These are phyloP conservation scores for Danaus chrysippus DNA, from an alignment of 2,888 invertebrate species.

Conservation along the genomic window DNA sequence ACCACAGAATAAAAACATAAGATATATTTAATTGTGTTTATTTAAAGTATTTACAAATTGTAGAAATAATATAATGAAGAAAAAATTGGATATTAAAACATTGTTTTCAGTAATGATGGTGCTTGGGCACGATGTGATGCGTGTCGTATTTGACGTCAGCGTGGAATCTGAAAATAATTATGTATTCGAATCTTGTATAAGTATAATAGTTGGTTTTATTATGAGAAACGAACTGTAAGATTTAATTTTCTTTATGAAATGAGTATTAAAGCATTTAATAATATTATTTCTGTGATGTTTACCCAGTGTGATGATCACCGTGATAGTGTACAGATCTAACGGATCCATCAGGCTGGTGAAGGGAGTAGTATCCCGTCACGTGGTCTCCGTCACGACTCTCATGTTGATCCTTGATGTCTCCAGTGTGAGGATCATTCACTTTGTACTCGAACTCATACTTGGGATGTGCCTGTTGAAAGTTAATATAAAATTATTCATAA, in stretches of 20 bases:
- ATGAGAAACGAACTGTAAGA: neutral
- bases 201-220: neutral
- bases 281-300: too few relatives aligned
- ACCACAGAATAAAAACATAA: too few relatives aligned
- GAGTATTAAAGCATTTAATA: too few relatives aligned
- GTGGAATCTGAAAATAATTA: conserved; percentile 58
- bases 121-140: conserved; percentile 59
- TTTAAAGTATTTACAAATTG: neutral
- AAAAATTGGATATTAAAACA: too few relatives aligned
- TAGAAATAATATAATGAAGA: too few relatives aligned
- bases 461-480: conserved; percentile 48
- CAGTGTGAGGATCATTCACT: conserved; percentile 68
- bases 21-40: too few relatives aligned
- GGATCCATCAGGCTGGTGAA: conserved; percentile 75
- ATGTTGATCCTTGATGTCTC: conserved; percentile 69
- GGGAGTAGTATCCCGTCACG: conserved; percentile 53
- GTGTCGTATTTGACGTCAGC: conserved; percentile 66
- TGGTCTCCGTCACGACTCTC: conserved; percentile 65
- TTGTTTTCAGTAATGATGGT: conserved; percentile 18
- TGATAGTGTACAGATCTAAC: conserved; percentile 74
- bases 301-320: conserved; percentile 36
- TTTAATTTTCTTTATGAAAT: neutral
- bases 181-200: neutral
- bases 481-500: too few relatives aligned
- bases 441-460: conserved; percentile 58